Evolutionary conservation across 2,797 vertebrate species (phyloP).

Genomic region (Phalloptychus januarius): DNA sequence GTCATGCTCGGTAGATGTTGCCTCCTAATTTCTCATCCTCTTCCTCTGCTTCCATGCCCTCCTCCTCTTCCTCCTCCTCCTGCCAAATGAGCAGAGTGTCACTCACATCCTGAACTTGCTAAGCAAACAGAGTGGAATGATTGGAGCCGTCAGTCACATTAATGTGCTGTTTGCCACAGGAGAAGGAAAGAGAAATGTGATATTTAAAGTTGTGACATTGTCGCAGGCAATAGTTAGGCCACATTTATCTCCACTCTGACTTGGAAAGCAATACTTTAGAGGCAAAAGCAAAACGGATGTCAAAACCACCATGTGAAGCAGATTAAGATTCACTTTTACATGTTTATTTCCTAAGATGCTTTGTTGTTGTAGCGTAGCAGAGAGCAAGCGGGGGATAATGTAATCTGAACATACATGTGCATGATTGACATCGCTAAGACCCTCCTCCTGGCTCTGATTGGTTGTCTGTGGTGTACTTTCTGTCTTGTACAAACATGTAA

Average conservation of each 20-base stretch:
- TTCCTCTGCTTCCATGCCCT: constrained; percentile 47
- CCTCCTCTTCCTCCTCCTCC: constrained; percentile 43
- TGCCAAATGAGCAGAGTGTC: constrained; percentile 69
- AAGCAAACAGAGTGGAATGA: constrained; percentile 75
- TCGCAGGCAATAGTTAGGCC: constrained; percentile 45
- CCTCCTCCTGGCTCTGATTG: too few species aligned
- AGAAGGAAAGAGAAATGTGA: constrained; percentile 37
- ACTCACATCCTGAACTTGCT: constrained; percentile 76
- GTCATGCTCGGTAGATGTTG: constrained; percentile 68
- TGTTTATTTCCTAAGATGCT: neutral
- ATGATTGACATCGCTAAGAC: too few species aligned
- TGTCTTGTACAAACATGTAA: too few species aligned
- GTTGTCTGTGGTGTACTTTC: too few species aligned
- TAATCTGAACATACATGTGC: too few species aligned
- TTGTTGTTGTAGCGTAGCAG: too few species aligned
- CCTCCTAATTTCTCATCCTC: constrained; percentile 71
- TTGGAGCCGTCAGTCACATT: constrained; percentile 77
- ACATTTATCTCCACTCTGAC: constrained; percentile 51
- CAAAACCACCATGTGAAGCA: neutral
- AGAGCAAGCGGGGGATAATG: too few species aligned
- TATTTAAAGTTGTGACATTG: constrained; percentile 31
- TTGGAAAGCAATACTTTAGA: constrained; percentile 60
- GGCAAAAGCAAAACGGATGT: constrained; percentile 41
- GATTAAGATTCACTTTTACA: neutral
- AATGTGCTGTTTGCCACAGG: constrained; percentile 70